These are phyloP conservation scores for Tineola bisselliella DNA, from an alignment of 2,888 invertebrate genomes.

Conservation along the genomic window DNA sequence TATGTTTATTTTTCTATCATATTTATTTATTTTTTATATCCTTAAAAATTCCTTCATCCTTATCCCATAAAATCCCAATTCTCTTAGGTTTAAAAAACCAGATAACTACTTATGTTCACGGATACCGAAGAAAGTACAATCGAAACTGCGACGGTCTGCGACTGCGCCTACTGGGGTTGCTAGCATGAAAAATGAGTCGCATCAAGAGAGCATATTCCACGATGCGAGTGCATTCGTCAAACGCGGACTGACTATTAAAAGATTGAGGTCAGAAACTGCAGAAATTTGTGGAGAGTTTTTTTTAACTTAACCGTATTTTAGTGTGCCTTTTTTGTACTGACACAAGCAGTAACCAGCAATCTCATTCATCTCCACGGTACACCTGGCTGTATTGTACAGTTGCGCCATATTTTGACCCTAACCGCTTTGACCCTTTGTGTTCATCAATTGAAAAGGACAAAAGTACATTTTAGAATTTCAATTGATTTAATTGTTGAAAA, in stretches of 20 bases:
- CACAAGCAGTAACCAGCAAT: conserved; percentile 38
- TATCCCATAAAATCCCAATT: conserved; percentile 22
- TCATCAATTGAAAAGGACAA: background rate
- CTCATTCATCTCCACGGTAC: conserved; percentile 23
- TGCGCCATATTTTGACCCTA: background rate
- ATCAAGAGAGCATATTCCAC: conserved; percentile 51
- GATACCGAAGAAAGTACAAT: conserved; percentile 37
- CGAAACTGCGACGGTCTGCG: conserved; percentile 49
- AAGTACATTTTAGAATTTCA: too few relatives aligned
- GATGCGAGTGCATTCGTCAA: conserved; percentile 62
- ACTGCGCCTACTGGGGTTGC: conserved; percentile 52
- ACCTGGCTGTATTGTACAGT: conserved; percentile 15
- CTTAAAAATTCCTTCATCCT: conserved; percentile 22
- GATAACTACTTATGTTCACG: conserved; percentile 61
- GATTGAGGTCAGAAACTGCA: conserved; percentile 60
- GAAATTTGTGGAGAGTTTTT: conserved; percentile 16
- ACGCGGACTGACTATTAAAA: conserved; percentile 61
- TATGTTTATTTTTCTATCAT: conserved; percentile 20
- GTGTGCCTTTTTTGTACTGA: conserved; percentile 55
- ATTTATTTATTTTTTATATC: conserved; percentile 36
- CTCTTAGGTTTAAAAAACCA: conserved; percentile 63
- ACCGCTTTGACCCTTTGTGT: conserved; percentile 1
- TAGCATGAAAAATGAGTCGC: conserved; percentile 42
- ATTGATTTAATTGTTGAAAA: too few relatives aligned
- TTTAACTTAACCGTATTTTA: conserved; percentile 36